Evolutionary conservation across 2,888 invertebrate species (phyloP).

Genomic region (Serripes groenlandicus): DNA sequence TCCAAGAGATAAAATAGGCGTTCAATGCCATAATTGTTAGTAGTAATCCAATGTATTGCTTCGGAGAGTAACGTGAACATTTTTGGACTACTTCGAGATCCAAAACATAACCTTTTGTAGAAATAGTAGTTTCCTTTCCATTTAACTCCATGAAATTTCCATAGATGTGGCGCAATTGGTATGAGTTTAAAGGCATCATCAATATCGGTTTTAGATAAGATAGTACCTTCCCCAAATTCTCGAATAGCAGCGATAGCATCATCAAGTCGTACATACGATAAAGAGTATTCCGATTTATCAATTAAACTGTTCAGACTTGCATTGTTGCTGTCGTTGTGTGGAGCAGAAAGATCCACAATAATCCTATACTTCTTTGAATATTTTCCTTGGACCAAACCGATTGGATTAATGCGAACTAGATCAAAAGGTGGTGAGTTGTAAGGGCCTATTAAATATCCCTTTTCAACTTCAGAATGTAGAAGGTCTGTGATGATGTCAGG

Average conservation of each 20-base stretch:
- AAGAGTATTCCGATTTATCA: conserved; percentile 52
- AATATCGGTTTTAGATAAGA: conserved; percentile 57
- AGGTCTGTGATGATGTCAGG: conserved; percentile 35
- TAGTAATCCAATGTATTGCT: conserved; percentile 59
- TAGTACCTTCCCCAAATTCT: conserved; percentile 23
- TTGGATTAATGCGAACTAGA: conserved; percentile 45
- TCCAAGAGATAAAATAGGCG: conserved; percentile 57
- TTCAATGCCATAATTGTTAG: conserved; percentile 42
- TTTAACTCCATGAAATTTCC: conserved; percentile 48
- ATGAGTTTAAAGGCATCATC: conserved; percentile 58
- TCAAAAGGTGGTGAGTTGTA: conserved; percentile 42
- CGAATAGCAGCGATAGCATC: conserved; percentile 56
- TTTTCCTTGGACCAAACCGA: conserved; percentile 57
- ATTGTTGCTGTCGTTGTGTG: conserved; percentile 53
- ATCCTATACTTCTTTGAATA: conserved; percentile 60
- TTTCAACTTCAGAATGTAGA: conserved; percentile 46
- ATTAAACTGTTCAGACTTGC: conserved; percentile 63
- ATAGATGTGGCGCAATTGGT: conserved; percentile 40
- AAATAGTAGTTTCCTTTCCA: conserved; percentile 48
- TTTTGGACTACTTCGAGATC: conserved; percentile 49
- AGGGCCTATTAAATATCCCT: conserved; percentile 59
- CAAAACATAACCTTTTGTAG: conserved; percentile 34
- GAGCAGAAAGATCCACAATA: conserved; percentile 63
- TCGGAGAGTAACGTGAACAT: conserved; percentile 49
- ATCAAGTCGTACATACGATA: conserved; percentile 60